These are phyloP conservation scores for Odocoileus virginianus DNA, from an alignment of 2,113 vertebrate genomes.

Conservation along the genomic window DNA sequence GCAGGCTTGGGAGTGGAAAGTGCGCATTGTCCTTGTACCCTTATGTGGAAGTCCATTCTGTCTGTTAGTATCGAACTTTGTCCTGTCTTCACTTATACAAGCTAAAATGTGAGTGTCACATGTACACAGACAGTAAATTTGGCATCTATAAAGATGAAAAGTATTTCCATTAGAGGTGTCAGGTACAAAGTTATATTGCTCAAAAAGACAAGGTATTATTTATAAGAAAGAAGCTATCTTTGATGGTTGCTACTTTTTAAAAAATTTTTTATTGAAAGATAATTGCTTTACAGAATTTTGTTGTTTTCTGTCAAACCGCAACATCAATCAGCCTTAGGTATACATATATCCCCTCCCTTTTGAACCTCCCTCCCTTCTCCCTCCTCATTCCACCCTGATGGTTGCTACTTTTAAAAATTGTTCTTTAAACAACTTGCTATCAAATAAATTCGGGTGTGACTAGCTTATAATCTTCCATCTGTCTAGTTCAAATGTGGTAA, in stretches of 20 bases:
- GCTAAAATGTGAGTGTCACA: not conserved
- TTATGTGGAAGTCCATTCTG: not conserved
- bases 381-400: not conserved
- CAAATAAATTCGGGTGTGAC: not conserved
- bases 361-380: not conserved
- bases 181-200: not conserved
- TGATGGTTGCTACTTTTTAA: not conserved
- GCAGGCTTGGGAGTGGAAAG: not conserved
- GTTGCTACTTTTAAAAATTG: not conserved
- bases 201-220: not conserved
- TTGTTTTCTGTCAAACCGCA: not conserved
- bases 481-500: not conserved
- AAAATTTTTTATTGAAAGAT: not conserved
- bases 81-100: not conserved
- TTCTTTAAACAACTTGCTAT: not conserved
- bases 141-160: not conserved
- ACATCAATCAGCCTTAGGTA: not conserved
- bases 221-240: not conserved
- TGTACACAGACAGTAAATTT: not conserved
- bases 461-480: not conserved
- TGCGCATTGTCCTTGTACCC: not conserved
- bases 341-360: not conserved
- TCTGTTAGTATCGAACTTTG: not conserved
- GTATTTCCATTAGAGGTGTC: not conserved
- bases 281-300: not conserved